phyloP scores from a whole-genome alignment of 2,113 vertebrate genomes.

The Probosciger aterrimus region DNA sequence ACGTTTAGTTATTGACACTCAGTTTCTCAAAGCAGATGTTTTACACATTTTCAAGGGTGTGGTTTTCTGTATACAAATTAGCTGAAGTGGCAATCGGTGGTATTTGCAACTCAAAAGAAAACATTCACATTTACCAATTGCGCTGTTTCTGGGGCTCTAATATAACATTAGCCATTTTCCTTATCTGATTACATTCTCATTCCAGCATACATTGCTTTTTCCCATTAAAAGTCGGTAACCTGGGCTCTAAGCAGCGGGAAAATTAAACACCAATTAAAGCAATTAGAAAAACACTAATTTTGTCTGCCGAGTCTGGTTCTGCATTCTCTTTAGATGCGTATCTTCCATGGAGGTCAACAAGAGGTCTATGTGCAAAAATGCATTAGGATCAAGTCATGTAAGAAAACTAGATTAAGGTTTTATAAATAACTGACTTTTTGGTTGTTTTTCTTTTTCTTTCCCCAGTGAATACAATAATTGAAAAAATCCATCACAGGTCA shows the following conservation, averaged over 20 bases:
- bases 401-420: slow-evolving; percentile 11
- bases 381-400: background rate
- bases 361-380: slow-evolving; percentile 8
- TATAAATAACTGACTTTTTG: background rate
- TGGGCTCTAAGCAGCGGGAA: slow-evolving; percentile 21
- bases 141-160: background rate
- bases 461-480: background rate
- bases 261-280: slow-evolving; percentile 53
- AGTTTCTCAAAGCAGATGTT: slow-evolving; percentile 6
- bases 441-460: background rate
- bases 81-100: background rate
- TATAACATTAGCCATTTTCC: background rate
- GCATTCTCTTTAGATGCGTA: background rate
- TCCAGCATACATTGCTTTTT: slow-evolving; percentile 15
- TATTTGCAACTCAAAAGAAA: slow-evolving; percentile 45
- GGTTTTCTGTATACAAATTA: slow-evolving; percentile 38
- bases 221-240: slow-evolving; percentile 1
- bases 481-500: background rate
- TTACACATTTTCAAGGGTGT: slow-evolving; percentile 15
- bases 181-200: slow-evolving; percentile 1
- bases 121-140: slow-evolving; percentile 25
- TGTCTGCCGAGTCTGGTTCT: slow-evolving; percentile 67
- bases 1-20: background rate
- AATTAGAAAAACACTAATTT: slow-evolving; percentile 62
- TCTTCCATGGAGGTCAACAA: slow-evolving; percentile 38